Evolutionary conservation across 2,888 invertebrate species (phyloP), one percentile per base, ranked within the genome.

Genomic region (Macrosoma leucophasiata): DNA sequence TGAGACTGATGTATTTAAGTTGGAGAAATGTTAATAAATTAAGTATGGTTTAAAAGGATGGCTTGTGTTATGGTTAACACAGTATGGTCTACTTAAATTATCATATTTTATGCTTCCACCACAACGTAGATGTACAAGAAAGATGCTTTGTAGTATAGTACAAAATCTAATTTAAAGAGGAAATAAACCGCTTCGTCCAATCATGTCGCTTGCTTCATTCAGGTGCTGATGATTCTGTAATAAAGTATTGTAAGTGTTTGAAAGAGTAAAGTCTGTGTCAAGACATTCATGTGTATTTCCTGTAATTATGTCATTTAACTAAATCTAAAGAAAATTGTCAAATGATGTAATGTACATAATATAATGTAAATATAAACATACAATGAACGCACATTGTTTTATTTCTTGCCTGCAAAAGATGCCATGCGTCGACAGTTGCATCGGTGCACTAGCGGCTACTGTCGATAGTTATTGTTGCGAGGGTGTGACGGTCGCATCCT

Each of bases 1-100:
- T 69, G 74, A 77, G 77, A 77, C 76, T 77, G 77, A 75, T 61
- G 59, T 73, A 67, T 71, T 72, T 65, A 66, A 57, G 55, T 67
- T 65, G 55, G 56, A 46, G 43, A 47, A 50, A 52, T 49, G 47
- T 55, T 53, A 43, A 46, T 36, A 46, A 27, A n/a, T n/a, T n/a
- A n/a, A n/a, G n/a, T n/a, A n/a, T n/a, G n/a, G n/a, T n/a, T n/a
- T n/a, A n/a, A n/a, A n/a, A n/a, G n/a, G n/a, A n/a, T n/a, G n/a
- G n/a, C n/a, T n/a, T n/a, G n/a, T n/a, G n/a, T n/a, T n/a, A n/a
- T n/a, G n/a, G n/a, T n/a, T n/a, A n/a, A n/a, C n/a, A n/a, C n/a
- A n/a, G n/a, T n/a, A n/a, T n/a, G n/a, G n/a, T n/a, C n/a, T n/a
- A n/a, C n/a, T n/a, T n/a, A n/a, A n/a, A n/a, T n/a, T n/a, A n/a